A percentile compares a stretch with the other conserved stretches of the same genome.
These are phyloP conservation scores for Torymus texanus DNA, from an alignment of 2,888 invertebrate species.

Conservation along the genomic window DNA sequence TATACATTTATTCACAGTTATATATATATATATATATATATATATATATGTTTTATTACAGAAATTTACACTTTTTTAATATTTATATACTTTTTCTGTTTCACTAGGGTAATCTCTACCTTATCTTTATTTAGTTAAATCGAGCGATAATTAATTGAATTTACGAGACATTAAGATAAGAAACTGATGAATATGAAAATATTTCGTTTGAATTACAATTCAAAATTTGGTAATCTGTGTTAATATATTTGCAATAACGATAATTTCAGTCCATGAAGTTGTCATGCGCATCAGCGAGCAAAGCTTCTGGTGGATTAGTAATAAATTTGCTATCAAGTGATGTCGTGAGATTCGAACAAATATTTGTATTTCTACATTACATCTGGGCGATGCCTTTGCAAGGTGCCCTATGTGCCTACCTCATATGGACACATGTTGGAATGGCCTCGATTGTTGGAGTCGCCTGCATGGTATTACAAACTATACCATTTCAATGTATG, in stretches of 20 bases:
- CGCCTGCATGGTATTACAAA: slow-evolving; percentile 77
- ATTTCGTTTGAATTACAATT: too few relatives aligned
- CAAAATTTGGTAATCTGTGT: too few relatives aligned
- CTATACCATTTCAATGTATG: slow-evolving; percentile 77
- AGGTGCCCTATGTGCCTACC: slow-evolving; percentile 79
- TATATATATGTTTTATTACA: too few relatives aligned
- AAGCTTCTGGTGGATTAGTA: slow-evolving; percentile 81
- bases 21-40: too few relatives aligned
- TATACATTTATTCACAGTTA: too few relatives aligned
- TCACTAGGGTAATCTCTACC: too few relatives aligned
- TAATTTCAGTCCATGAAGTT: slow-evolving; percentile 75
- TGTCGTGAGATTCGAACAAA: slow-evolving; percentile 87
- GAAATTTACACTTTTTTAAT: too few relatives aligned
- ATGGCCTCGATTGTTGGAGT: slow-evolving; percentile 80
- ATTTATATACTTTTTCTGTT: too few relatives aligned
- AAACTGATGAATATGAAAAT: too few relatives aligned
- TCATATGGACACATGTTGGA: slow-evolving; percentile 78
- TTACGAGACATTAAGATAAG: too few relatives aligned
- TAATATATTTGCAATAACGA: not conserved
- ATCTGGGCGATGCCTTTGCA: slow-evolving; percentile 89
- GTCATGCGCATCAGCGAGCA: slow-evolving; percentile 65
- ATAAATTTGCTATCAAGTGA: slow-evolving; percentile 91
- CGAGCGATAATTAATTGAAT: too few relatives aligned
- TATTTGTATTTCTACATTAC: slow-evolving; percentile 83
- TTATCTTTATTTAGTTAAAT: too few relatives aligned